Evolutionary conservation across 2,888 invertebrate species (phyloP), one percentile per base, ranked within the genome.

Genomic region (Ametastegia equiseti): DNA sequence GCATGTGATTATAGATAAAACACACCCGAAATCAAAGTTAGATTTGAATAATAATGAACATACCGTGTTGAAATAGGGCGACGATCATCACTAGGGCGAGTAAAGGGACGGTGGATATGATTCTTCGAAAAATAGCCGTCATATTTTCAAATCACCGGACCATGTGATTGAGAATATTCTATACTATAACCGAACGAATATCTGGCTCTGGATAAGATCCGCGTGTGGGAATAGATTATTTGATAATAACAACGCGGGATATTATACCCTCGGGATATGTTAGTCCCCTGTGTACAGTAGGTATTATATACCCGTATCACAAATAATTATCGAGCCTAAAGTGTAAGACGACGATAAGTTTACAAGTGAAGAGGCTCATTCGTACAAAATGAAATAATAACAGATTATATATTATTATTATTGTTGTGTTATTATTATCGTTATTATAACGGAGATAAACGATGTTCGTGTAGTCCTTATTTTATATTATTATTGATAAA

Each of bases 131-230:
- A 57, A 47, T 60, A 39, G 71, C 36, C 27, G 86, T 88, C 88
- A 89, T 88, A n/a, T n/a, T 83, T 85, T 87, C 83, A 83, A 83
- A 87, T 88, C 87, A 88, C 87, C 87, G 87, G 88, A 86, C 85
- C 88, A 88, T 89, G 88, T 88, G 88, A 85, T 86, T 75, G 30
- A 15, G 65, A 39, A n/a, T 5, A 39, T n/a, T n/a, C n/a, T n/a
- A n/a, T n/a, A n/a, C n/a, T n/a, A n/a, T n/a, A n/a, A n/a, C n/a
- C n/a, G n/a, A n/a, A n/a, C n/a, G n/a, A n/a, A n/a, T n/a, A n/a
- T n/a, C n/a, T n/a, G n/a, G n/a, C n/a, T n/a, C n/a, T n/a, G n/a
- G n/a, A n/a, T n/a, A n/a, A n/a, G n/a, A n/a, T n/a, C n/a, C n/a
- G n/a, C n/a, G n/a, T n/a, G n/a, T n/a, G n/a, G n/a, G n/a, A n/a